Conservation (phyloP, 2,888 invertebrate genomes). For the Stenichneumon culpator region DNA sequence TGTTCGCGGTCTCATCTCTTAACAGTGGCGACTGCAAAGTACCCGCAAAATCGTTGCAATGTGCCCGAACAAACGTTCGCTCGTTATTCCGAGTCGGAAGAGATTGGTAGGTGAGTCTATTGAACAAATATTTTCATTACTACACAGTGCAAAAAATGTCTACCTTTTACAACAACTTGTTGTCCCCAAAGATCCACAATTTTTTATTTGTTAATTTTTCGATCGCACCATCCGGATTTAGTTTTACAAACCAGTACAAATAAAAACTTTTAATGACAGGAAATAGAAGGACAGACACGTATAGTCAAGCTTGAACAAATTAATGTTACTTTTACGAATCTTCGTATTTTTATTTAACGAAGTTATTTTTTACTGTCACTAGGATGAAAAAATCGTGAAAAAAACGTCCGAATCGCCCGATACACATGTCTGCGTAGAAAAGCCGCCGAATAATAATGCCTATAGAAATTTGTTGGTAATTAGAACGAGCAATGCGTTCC, state of each 20-base stretch:
- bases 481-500: not conserved
- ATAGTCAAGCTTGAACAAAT: too few relatives aligned
- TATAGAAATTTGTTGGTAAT: not conserved
- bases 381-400: not conserved
- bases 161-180: too few relatives aligned
- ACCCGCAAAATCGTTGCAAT: not conserved
- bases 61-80: not conserved
- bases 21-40: not conserved
- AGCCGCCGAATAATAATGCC: not conserved
- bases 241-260: too few relatives aligned
- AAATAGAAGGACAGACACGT: too few relatives aligned
- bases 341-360: too few relatives aligned
- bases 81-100: not conserved
- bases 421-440: not conserved
- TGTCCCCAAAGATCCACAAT: too few relatives aligned
- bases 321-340: too few relatives aligned
- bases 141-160: too few relatives aligned
- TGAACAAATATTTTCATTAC: not conserved
- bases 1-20: not conserved
- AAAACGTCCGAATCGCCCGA: not conserved
- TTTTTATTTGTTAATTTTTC: too few relatives aligned
- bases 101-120: not conserved
- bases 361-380: too few relatives aligned
- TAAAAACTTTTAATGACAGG: too few relatives aligned
- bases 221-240: too few relatives aligned